These are phyloP conservation scores for Pyrochroa serraticornis DNA, from an alignment of 2,888 invertebrate species.

Conservation along the genomic window DNA sequence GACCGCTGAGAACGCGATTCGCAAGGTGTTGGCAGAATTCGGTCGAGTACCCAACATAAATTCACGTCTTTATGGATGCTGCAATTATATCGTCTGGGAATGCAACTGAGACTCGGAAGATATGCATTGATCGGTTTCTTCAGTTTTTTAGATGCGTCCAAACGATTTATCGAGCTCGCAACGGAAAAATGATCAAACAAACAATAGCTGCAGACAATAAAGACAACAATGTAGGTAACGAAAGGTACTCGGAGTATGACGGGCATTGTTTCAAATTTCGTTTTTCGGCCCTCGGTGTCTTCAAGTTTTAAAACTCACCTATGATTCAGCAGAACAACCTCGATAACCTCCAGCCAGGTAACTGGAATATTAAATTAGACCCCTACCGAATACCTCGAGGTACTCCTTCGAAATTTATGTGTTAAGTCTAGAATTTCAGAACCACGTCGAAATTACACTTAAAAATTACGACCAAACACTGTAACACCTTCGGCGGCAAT, in stretches of 20 bases:
- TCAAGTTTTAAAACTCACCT: conserved; percentile 3
- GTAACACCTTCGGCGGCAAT: too few species aligned
- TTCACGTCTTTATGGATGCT: conserved; percentile 22
- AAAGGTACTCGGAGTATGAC: background rate
- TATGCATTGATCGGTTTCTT: conserved; percentile 22
- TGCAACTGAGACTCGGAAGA: conserved; percentile 26
- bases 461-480: too few species aligned
- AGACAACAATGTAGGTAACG: too few species aligned
- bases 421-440: too few species aligned
- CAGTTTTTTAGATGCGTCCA: background rate
- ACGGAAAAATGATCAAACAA: too few species aligned
- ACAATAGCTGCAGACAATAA: too few species aligned
- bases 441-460: background rate
- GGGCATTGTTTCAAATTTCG: conserved; percentile 1
- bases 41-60: conserved; percentile 7
- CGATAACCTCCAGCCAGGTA: conserved; percentile 5
- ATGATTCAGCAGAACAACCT: conserved; percentile 10
- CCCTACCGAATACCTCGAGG: background rate
- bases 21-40: too few species aligned
- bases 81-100: conserved; percentile 36
- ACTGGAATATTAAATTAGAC: background rate
- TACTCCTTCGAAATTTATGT: background rate
- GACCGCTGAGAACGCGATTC: too few species aligned
- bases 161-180: conserved; percentile 10
- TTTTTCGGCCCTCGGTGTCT: background rate